Evolutionary conservation across 2,113 vertebrate genomes (phyloP).

Genomic region (Vicugna pacos): DNA sequence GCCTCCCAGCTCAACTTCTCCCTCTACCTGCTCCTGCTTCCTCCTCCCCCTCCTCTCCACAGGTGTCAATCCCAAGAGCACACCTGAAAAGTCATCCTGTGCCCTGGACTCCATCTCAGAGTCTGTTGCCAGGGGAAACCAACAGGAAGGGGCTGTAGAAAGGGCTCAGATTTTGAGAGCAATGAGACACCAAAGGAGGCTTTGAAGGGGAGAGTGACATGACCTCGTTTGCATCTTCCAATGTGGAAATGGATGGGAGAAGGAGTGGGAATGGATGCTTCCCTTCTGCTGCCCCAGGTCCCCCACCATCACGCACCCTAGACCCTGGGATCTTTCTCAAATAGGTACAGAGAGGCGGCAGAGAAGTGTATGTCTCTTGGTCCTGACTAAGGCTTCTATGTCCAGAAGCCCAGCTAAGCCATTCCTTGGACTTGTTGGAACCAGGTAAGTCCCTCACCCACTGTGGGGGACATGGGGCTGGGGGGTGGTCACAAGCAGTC

Average conservation of each 20-base stretch:
- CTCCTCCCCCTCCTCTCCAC: no score
- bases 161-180: not conserved
- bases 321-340: no score
- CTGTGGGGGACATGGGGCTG: not conserved
- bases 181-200: not conserved
- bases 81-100: no score
- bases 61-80: not conserved
- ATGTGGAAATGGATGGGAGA: not conserved
- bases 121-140: no score
- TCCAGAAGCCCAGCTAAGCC: not conserved
- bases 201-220: no score
- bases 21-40: not conserved
- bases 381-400: not conserved
- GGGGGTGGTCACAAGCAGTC: not conserved
- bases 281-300: not conserved
- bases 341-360: fast-evolving
- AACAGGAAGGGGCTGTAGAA: fast-evolving
- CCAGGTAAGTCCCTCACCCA: not conserved
- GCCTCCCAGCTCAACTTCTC: not conserved
- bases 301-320: not conserved
- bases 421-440: not conserved
- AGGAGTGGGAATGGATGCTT: not conserved
- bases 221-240: not conserved
- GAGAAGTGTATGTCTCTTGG: fast-evolving
- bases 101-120: not conserved